Evolutionary conservation across 2,888 invertebrate species (phyloP).

Genomic region (Erannis defoliaria): DNA sequence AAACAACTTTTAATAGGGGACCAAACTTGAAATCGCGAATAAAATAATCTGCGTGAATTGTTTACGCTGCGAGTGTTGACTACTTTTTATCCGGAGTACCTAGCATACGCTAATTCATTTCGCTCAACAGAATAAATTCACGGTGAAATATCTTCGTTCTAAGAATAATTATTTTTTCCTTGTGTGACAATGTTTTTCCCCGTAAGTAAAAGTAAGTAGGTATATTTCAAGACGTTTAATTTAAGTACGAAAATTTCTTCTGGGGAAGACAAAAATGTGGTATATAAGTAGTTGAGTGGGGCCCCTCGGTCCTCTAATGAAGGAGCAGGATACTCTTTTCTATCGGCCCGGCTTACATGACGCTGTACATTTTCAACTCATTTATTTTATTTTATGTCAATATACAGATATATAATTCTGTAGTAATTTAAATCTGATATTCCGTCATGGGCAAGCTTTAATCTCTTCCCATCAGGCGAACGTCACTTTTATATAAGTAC

Average conservation of each 20-base stretch:
- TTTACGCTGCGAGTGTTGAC: too few species aligned
- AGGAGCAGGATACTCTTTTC: slow-evolving; percentile 67
- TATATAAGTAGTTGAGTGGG: slow-evolving; percentile 71
- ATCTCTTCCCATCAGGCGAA: too few species aligned
- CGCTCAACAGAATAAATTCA: too few species aligned
- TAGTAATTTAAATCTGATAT: not conserved
- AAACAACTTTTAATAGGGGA: too few species aligned
- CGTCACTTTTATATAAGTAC: too few species aligned
- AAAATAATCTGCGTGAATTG: too few species aligned
- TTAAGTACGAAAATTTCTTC: slow-evolving; percentile 57
- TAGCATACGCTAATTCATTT: too few species aligned
- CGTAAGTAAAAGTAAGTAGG: slow-evolving; percentile 3
- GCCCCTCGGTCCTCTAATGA: slow-evolving; percentile 73
- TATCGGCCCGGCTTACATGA: slow-evolving; percentile 57
- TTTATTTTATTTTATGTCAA: not conserved
- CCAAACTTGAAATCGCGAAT: too few species aligned
- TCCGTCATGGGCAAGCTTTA: too few species aligned
- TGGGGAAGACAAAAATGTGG: slow-evolving; percentile 71
- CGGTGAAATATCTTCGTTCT: not conserved
- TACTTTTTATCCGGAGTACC: too few species aligned
- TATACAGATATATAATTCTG: not conserved
- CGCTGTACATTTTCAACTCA: slow-evolving; percentile 19
- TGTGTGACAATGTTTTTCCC: not conserved
- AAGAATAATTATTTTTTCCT: not conserved
- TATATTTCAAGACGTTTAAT: slow-evolving; percentile 32